Base-by-base conservation (phyloP, 2,113 vertebrate species). In the Ceyx cyanopectus region DNA sequence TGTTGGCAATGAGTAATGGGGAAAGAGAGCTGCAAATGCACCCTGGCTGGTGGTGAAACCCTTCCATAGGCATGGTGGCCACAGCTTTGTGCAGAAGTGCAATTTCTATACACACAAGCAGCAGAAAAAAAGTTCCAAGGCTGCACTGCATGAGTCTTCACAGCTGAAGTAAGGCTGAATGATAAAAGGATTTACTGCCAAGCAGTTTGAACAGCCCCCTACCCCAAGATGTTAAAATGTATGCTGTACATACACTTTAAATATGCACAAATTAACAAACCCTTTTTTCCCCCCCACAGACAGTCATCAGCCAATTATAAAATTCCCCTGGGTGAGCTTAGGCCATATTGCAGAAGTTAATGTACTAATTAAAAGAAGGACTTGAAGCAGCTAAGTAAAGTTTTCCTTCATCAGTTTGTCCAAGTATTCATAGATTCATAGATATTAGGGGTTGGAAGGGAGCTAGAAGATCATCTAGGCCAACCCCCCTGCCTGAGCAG, bases 301-400 rank as follows among this genome's bases (percentile, higher is more conserved):
- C 20, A 73, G 16, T 78, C 73, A 84, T 22, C 50, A 81, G 58
- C 74, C 66, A 78, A 75, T 45, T 90, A 74, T 45, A 87, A 79
- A 89, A 79, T 43, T 68, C 81, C 58, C 66, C 50, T 73, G 82
- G 50, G 66, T 75, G 90, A 84, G 27, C 40, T 89, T 67, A 84
- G 26, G 23, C 48, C 13, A 3, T 67, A 79, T 81, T 84, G 92
- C 81, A 81, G 70, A 75, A 81, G 43, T 61, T 86, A 90, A 81
- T 70, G 34, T 61, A 76, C 62, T 75, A 77, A 92, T 81, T 86
- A 93, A 77, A 93, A 89, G 20, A 89, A 85, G 21, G 32, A 81
- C 45, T 92, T 84, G 61, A 14, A 81, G 22, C 48, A 91, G 69
- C 53, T 81, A 40, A 53, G 34, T 45, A 70, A 90, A 67, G 27